Evolutionary conservation across 2,797 vertebrate genomes (phyloP).

Genomic region (Phalanger gymnotis): DNA sequence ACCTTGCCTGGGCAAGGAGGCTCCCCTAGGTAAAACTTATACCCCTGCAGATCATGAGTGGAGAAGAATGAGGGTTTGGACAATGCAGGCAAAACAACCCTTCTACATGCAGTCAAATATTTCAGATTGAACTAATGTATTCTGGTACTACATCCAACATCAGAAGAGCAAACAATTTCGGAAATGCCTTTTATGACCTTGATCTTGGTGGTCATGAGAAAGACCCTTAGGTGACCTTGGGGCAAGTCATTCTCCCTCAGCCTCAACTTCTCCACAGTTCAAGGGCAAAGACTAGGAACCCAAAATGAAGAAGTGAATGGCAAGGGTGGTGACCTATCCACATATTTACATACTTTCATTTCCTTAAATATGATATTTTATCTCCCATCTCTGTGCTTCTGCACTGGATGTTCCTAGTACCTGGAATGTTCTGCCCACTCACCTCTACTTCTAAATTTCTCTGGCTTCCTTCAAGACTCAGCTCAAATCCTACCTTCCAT

Average conservation of each 20-base stretch:
- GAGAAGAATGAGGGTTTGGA: conserved; percentile 87
- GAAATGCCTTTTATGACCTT: conserved; percentile 98
- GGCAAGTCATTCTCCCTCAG: not conserved
- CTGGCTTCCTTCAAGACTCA: not conserved
- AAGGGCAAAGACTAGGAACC: not conserved
- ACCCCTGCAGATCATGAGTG: not conserved
- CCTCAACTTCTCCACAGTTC: not conserved
- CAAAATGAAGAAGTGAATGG: not conserved
- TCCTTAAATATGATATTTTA: not conserved
- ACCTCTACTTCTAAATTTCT: not conserved
- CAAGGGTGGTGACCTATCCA: not conserved
- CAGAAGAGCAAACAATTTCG: conserved; percentile 97
- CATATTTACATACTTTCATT: not conserved
- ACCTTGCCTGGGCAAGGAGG: not conserved
- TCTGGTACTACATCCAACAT: conserved; percentile 96
- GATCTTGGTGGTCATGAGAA: conserved; percentile 97
- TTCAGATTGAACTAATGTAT: conserved; percentile 96
- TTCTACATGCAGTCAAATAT: conserved; percentile 97
- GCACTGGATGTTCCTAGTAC: not conserved
- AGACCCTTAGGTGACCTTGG: conserved; percentile 75
- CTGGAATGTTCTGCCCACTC: not conserved
- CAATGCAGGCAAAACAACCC: conserved; percentile 97
- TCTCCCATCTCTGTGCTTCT: not conserved
- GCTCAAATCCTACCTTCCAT: not conserved
- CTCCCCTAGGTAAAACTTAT: not conserved